A percentile compares a stretch with the other conserved stretches of the same genome.
Evolutionary conservation across 2,888 invertebrate species (phyloP).

Genomic region (Pterostichus madidus): DNA sequence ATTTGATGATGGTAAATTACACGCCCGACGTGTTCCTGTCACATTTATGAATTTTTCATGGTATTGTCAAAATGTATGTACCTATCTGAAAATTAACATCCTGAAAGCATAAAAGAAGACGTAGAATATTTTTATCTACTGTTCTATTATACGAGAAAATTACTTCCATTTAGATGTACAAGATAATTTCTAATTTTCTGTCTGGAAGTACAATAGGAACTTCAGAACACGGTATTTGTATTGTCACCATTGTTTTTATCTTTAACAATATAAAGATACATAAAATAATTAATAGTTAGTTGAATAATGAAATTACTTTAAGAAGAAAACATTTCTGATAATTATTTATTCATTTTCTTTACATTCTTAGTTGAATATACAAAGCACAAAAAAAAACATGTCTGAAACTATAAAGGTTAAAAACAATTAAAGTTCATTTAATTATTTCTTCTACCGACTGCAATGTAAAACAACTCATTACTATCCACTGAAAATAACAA

Average conservation of each 20-base stretch:
- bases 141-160: slow-evolving; percentile 8
- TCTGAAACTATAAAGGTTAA: no score
- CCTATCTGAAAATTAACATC: background rate
- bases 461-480: no score
- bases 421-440: no score
- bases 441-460: no score
- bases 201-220: slow-evolving; percentile 9
- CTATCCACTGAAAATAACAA: no score
- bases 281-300: no score
- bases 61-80: background rate
- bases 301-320: no score
- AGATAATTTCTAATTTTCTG: slow-evolving; percentile 20
- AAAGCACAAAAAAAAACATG: no score
- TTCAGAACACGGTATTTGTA: background rate
- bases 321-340: no score
- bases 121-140: slow-evolving; percentile 1
- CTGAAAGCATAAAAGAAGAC: slow-evolving; percentile 1
- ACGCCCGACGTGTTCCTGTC: background rate
- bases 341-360: no score
- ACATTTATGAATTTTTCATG: slow-evolving; percentile 17
- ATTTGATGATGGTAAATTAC: slow-evolving; percentile 4
- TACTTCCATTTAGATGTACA: slow-evolving; percentile 30
- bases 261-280: background rate
- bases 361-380: no score
- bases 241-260: slow-evolving; percentile 5